A percentile compares a stretch with the other conserved stretches of the same genome.
Evolutionary conservation across 2,888 invertebrate genomes (phyloP).

Genomic region (Drosophila austrosaltans): DNA sequence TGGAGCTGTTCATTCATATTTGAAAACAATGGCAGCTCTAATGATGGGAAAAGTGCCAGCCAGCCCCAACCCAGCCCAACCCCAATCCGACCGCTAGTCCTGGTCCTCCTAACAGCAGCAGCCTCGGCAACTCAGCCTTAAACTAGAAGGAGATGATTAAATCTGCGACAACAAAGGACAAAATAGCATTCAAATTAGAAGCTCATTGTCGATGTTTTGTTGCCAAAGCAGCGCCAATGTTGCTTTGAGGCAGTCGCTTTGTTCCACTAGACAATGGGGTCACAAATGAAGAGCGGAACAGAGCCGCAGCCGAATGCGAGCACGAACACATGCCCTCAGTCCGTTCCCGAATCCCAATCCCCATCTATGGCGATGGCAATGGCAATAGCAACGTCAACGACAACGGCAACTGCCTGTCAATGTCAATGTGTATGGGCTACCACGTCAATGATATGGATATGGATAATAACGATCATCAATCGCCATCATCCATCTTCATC

Average conservation of each 20-base stretch:
- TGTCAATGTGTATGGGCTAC: slow-evolving; percentile 21
- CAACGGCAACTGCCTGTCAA: slow-evolving; percentile 13
- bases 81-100: neutral
- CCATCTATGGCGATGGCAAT: neutral
- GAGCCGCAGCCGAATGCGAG: slow-evolving; percentile 9
- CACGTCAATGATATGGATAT: slow-evolving; percentile 44
- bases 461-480: slow-evolving; percentile 63
- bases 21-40: slow-evolving; percentile 69
- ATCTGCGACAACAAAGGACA: slow-evolving; percentile 69
- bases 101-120: slow-evolving; percentile 8
- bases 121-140: slow-evolving; percentile 1
- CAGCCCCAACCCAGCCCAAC: slow-evolving; percentile 19
- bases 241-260: slow-evolving; percentile 48
- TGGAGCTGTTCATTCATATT: slow-evolving; percentile 51
- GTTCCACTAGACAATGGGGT: slow-evolving; percentile 61
- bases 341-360: slow-evolving; percentile 21
- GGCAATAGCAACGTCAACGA: slow-evolving; percentile 9
- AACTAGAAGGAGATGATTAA: slow-evolving; percentile 63
- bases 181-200: slow-evolving; percentile 76
- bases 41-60: slow-evolving; percentile 64
- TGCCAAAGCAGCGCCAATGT: slow-evolving; percentile 61
- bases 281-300: slow-evolving; percentile 62
- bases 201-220: slow-evolving; percentile 72
- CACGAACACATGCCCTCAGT: slow-evolving; percentile 9
- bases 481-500: slow-evolving; percentile 71